A percentile compares a stretch with the other conserved stretches of the same genome.
These are phyloP conservation scores for Drosophila kurseongensis DNA, from an alignment of 1,140 invertebrate species.

Conservation along the genomic window DNA sequence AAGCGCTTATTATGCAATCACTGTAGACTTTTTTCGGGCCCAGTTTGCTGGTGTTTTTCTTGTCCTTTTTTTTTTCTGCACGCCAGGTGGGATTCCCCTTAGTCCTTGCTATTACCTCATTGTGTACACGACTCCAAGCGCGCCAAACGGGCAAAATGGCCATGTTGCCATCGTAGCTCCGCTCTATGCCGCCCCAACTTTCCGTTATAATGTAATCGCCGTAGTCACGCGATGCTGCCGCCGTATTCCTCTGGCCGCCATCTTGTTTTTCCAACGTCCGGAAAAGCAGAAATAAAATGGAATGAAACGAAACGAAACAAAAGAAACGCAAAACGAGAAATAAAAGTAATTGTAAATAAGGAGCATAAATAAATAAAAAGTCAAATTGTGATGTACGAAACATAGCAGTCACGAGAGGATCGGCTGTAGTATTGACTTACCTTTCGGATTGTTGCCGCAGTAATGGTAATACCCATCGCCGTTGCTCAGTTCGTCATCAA, in stretches of 20 bases:
- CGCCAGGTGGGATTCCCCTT: slow-evolving; percentile 61
- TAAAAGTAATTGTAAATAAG: slow-evolving; percentile 61
- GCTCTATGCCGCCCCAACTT: slow-evolving; percentile 83
- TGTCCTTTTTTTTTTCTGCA: slow-evolving; percentile 53
- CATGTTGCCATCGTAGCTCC: slow-evolving; percentile 83
- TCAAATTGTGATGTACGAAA: slow-evolving; percentile 27
- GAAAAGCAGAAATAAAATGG: slow-evolving; percentile 22
- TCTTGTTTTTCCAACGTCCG: slow-evolving; percentile 60
- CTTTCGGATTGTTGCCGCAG: slow-evolving; percentile 47
- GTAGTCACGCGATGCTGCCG: slow-evolving; percentile 83
- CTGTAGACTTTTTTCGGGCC: slow-evolving; percentile 62
- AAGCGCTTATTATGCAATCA: slow-evolving; percentile 80
- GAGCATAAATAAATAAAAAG: slow-evolving; percentile 60
- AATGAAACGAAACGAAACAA: slow-evolving; percentile 33
- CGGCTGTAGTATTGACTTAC: slow-evolving; percentile 50
- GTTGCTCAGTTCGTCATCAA: slow-evolving; percentile 78
- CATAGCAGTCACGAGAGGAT: slow-evolving; percentile 40
- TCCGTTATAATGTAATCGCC: slow-evolving; percentile 84
- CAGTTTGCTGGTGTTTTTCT: slow-evolving; percentile 16
- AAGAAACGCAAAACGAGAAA: slow-evolving; percentile 17
- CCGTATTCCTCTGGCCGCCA: slow-evolving; percentile 55
- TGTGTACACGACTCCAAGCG: slow-evolving; percentile 83
- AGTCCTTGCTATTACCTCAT: slow-evolving; percentile 75
- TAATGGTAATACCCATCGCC: slow-evolving; percentile 48
- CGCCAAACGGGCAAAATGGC: slow-evolving; percentile 84